Evolutionary conservation across 2,888 invertebrate species (phyloP), one percentile per base, ranked within the genome.

Genomic region (Drymonia ruficornis): DNA sequence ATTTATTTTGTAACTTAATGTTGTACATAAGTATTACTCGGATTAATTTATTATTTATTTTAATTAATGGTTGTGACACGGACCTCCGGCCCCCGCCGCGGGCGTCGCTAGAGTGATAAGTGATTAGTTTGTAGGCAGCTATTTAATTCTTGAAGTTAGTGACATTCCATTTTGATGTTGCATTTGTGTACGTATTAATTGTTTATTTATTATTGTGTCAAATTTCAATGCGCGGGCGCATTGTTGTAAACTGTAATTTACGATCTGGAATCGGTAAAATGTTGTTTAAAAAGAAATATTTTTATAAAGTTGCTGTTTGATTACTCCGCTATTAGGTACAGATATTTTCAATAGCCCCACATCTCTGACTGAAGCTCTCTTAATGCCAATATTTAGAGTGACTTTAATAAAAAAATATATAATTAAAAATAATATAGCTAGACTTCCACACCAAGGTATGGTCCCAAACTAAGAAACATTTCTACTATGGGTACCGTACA

Each of bases 1-100:
- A 71, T 59, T 67, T 72, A 73, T 64, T 57, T 60, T 47, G 45
- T 59, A 63, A 63, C 55, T 64, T 45, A 50, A 42, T 9, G n/a
- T 18, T 43, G 66, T 52, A 54, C 47, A 19, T 44, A 52, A 16
- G 23, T 53, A 61, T 56, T 55, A 61, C 66, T 61, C 59, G 63
- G 63, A 60, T 58, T 72, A 61, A 72, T 66, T 69, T 62, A 70
- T 72, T 66, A 61, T 62, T 69, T 64, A 64, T 70, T 59, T 38
- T 15, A 36, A 55, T 38, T 15, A 36, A 55, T 59, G 72, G 70
- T 70, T 67, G 70, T 64, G 72, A 63, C 2, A 55, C 36, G 55
- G 63, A 52, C 23, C 23, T 55, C 44, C n/a, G n/a, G 53, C 23
- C 23, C 56, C 44, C n/a, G n/a, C 53, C 38, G 47, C 45, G 42